phyloP scores from a whole-genome alignment of 2,797 vertebrate genomes.

The Distichodus sexfasciatus region DNA sequence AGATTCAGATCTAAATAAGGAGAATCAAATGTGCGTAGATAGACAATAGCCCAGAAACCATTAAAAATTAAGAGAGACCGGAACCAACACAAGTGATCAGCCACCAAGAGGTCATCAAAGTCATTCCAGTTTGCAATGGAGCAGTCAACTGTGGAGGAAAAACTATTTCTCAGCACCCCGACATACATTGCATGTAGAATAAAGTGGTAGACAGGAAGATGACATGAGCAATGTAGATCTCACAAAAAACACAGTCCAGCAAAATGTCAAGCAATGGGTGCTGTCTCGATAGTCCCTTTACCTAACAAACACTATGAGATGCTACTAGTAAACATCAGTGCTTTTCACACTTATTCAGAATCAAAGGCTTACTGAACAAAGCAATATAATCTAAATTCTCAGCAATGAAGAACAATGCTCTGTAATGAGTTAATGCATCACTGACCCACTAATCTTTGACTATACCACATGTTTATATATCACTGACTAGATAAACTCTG shows the following conservation, averaged over 20 bases:
- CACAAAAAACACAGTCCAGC: conserved; percentile 40
- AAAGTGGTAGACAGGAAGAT: background rate
- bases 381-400: too few relatives aligned
- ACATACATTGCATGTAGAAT: background rate
- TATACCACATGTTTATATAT: background rate
- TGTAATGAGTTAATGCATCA: background rate
- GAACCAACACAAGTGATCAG: too few relatives aligned
- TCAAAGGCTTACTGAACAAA: too few relatives aligned
- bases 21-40: too few relatives aligned
- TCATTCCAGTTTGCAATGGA: conserved; percentile 40
- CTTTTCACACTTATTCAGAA: too few relatives aligned
- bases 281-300: background rate
- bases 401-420: background rate
- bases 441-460: background rate
- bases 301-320: background rate
- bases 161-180: conserved; percentile 3
- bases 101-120: conserved; percentile 64
- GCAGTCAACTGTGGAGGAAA: background rate
- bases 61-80: too few relatives aligned
- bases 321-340: too few relatives aligned
- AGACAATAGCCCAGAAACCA: too few relatives aligned
- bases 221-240: background rate
- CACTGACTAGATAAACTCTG: background rate
- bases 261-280: conserved; percentile 34
- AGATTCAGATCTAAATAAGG: too few relatives aligned